These are phyloP conservation scores for Peromyscus eremicus DNA, from an alignment of 2,797 vertebrate species.

Conservation along the genomic window DNA sequence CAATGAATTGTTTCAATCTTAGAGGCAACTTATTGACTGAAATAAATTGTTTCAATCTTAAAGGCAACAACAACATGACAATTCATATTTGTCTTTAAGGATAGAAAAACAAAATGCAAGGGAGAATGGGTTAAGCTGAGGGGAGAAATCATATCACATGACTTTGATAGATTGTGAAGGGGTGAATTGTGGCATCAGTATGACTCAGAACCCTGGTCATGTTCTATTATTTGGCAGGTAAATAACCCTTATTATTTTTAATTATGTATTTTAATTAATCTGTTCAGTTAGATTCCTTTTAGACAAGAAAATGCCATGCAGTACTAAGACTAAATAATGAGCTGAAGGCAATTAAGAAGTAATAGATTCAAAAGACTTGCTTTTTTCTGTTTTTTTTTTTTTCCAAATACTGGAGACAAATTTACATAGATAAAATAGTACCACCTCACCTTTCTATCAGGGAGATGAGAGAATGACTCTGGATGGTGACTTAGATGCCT, in stretches of 20 bases:
- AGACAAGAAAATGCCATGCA: not conserved
- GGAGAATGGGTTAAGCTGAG: not conserved
- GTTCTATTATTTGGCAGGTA: not conserved
- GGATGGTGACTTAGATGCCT: not conserved
- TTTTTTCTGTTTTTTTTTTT: not conserved
- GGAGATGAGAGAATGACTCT: not conserved
- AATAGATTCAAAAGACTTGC: not conserved
- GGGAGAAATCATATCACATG: not conserved
- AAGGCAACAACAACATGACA: not conserved
- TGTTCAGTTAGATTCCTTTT: not conserved
- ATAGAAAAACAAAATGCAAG: not conserved
- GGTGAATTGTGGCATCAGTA: not conserved
- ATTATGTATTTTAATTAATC: not conserved
- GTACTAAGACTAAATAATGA: not conserved
- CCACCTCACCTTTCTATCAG: not conserved
- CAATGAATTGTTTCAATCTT: no score
- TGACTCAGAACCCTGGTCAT: not conserved
- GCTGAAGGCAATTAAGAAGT: not conserved
- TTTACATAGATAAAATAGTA: not conserved
- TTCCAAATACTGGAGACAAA: rapidly evolving
- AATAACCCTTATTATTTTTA: not conserved
- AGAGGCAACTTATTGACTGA: no score
- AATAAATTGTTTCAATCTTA: not conserved
- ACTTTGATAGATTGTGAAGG: not conserved
- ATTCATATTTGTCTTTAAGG: not conserved